Evolutionary conservation across 2,888 invertebrate genomes (phyloP), one percentile per base, ranked within the genome.

Genomic region (Taphrorychus bicolor): DNA sequence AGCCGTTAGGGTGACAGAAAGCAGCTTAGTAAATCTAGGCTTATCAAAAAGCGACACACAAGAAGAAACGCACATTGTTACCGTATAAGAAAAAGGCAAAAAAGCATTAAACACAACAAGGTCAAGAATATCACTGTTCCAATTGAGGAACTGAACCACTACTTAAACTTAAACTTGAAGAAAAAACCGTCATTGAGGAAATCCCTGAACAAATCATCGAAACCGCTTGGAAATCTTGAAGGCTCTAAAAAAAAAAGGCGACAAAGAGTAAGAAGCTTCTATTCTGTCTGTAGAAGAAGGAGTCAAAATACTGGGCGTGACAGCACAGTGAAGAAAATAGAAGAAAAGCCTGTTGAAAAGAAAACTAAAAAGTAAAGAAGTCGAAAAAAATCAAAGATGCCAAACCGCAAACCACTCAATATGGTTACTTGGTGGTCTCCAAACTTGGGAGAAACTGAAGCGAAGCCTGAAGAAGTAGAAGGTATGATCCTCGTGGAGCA

Each of bases 251-350:
- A 69, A 52, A 14, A 74, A 79, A 32, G 81, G 79, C 63, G 71
- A 77, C 48, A 79, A 81, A 73, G 76, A 79, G 63, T 80, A 82
- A 74, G 73, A 74, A n/a, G 73, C 81, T 11, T 77, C 80, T 73
- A 80, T 80, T 57, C 57, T 73, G 18, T 70, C 71, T 4, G 65
- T 73, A 5, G 73, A 74, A 60, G 65, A 72, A 67, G 73, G 72
- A 64, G 73, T 66, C 7, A 72, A 72, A 49, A 32, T 56, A 40
- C 73, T 73, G 9, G 66, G 72, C 64, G 66, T 75, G 1, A 81
- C 82, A 65, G 75, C 53, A 74, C 78, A 81, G 84, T 56, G 74
- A 82, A 41, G 79, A 81, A 60, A 60, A 52, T 60, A 18, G 52
- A 60, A 60, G 42, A 17, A 32, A 52, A 9, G 52, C 16, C 18